Percentiles rank a stretch among this genome's conserved stretches.
These are phyloP conservation scores for Dicrostonyx torquatus DNA, from an alignment of 2,797 vertebrate species.

Conservation along the genomic window DNA sequence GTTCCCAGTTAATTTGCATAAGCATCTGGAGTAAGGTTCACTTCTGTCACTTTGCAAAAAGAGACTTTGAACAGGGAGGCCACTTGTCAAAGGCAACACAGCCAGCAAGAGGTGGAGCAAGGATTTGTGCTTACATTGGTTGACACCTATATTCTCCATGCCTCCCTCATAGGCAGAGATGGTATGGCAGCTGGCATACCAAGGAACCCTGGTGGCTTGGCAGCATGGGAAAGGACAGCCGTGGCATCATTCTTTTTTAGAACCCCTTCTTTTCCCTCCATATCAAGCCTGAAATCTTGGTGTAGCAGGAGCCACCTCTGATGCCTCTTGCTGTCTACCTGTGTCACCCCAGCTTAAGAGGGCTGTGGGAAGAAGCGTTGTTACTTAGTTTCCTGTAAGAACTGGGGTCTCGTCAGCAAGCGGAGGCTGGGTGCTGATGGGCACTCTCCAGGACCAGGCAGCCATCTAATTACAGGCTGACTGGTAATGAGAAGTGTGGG, in stretches of 20 bases:
- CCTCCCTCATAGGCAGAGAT: not conserved
- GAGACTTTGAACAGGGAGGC: not conserved
- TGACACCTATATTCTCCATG: not conserved
- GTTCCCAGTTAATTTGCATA: not conserved
- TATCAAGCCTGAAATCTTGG: not conserved
- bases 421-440: not conserved
- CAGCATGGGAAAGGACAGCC: not conserved
- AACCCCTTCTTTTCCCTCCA: not conserved
- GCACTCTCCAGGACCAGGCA: not conserved
- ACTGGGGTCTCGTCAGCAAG: not conserved
- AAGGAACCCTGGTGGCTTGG: not conserved
- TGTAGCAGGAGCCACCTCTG: not conserved
- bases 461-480: constrained; percentile 39
- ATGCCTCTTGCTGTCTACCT: not conserved
- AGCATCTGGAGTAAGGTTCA: not conserved
- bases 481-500: not conserved
- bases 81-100: not conserved
- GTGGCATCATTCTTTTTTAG: not conserved
- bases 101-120: not conserved
- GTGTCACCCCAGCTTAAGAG: not conserved
- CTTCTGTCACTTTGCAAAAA: not conserved
- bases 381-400: not conserved
- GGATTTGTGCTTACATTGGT: not conserved
- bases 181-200: not conserved
- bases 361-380: not conserved